Conservation (phyloP, 1,140 invertebrate species). For the Ceratosolen fusciceps region DNA sequence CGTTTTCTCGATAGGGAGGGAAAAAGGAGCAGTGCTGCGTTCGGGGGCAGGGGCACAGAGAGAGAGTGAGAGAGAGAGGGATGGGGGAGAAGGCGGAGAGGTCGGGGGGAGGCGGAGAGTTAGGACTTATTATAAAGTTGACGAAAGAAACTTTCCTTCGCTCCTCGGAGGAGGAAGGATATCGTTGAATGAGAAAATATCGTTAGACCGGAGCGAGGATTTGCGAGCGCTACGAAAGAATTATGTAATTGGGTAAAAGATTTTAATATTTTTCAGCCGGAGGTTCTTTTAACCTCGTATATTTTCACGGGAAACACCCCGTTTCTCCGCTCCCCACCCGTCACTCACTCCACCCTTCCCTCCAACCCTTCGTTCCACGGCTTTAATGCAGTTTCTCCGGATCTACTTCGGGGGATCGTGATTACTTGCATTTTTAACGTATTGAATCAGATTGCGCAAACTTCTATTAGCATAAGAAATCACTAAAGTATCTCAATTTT, state of each 20-base stretch:
- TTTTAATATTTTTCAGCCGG: slow-evolving; percentile 46
- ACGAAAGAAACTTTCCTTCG: slow-evolving; percentile 47
- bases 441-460: slow-evolving; percentile 28
- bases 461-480: slow-evolving; percentile 30
- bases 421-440: slow-evolving; percentile 34
- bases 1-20: slow-evolving; percentile 40
- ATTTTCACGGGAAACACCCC: slow-evolving; percentile 35
- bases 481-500: slow-evolving; percentile 20
- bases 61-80: too few relatives aligned
- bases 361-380: too few relatives aligned
- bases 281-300: slow-evolving; percentile 11
- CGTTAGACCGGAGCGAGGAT: slow-evolving; percentile 14
- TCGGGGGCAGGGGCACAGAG: too few relatives aligned
- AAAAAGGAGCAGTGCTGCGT: slow-evolving; percentile 8
- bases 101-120: slow-evolving; percentile 22
- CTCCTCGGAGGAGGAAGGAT: slow-evolving; percentile 17
- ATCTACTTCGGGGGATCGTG: neutral
- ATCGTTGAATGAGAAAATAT: slow-evolving; percentile 50
- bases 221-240: slow-evolving; percentile 25
- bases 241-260: slow-evolving; percentile 49
- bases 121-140: slow-evolving; percentile 48
- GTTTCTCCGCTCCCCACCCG: too few relatives aligned
- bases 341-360: too few relatives aligned
- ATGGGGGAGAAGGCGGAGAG: too few relatives aligned
- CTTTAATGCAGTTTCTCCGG: slow-evolving; percentile 19